Conservation (phyloP, 2,888 invertebrate species). For the Chymomyza caudatula region DNA sequence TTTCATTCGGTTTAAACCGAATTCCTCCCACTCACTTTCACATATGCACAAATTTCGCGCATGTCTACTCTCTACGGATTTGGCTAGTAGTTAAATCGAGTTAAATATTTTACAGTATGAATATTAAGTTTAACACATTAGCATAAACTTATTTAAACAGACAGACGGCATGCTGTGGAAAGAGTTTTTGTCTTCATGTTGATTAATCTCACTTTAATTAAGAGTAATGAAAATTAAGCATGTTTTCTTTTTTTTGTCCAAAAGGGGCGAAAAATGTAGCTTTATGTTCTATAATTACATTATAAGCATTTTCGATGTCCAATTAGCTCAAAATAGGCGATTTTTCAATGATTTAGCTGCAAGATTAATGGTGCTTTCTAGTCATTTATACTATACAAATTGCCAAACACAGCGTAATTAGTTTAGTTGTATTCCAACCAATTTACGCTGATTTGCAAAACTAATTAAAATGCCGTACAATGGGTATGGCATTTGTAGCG, state of each 20-base stretch:
- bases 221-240: conserved; percentile 2
- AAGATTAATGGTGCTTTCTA: neutral
- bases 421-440: neutral
- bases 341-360: neutral
- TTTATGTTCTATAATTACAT: neutral
- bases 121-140: conserved; percentile 26
- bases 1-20: neutral
- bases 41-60: neutral
- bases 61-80: neutral
- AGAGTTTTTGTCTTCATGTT: conserved; percentile 11
- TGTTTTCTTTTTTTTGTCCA: neutral
- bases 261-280: neutral
- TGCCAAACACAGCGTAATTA: neutral
- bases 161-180: neutral
- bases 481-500: neutral
- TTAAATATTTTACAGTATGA: conserved; percentile 4
- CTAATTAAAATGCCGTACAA: neutral
- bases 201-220: conserved; percentile 55
- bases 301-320: neutral
- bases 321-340: neutral
- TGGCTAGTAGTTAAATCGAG: neutral
- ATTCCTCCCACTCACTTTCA: neutral
- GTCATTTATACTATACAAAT: neutral
- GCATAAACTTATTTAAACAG: neutral
- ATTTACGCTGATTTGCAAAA: neutral